Evolutionary conservation across 2,113 vertebrate genomes (phyloP).

Genomic region (Garra rufa): DNA sequence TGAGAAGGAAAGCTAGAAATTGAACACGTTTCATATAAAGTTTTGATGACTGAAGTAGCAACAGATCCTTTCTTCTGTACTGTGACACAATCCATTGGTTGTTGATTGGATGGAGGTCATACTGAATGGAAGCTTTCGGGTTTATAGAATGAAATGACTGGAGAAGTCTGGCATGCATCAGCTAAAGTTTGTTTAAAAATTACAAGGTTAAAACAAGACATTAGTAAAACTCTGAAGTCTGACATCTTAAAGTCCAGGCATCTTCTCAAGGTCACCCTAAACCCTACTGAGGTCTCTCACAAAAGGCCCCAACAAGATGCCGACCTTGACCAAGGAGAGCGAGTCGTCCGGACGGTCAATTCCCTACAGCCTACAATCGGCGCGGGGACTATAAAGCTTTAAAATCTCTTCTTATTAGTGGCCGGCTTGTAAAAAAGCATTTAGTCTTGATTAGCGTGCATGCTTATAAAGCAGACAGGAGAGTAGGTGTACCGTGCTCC

Average conservation of each 20-base stretch:
- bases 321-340: conserved; percentile 57
- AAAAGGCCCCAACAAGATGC: not conserved
- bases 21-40: not conserved
- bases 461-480: conserved; percentile 78
- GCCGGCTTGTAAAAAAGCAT: conserved; percentile 86
- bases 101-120: not conserved
- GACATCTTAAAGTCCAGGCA: not conserved
- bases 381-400: conserved; percentile 73
- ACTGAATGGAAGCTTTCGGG: too few species aligned
- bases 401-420: conserved; percentile 80
- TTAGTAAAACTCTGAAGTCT: not conserved
- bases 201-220: not conserved
- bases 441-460: conserved; percentile 87
- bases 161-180: not conserved
- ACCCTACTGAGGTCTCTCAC: not conserved
- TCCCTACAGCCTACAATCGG: conserved; percentile 54
- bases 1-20: not conserved
- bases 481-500: conserved; percentile 54
- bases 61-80: not conserved
- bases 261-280: not conserved
- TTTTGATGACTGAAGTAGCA: not conserved
- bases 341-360: conserved; percentile 51
- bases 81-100: not conserved
- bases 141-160: not conserved
- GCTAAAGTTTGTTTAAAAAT: not conserved